Evolutionary conservation across 2,113 vertebrate species (phyloP).

Genomic region (Tringa solitaria): DNA sequence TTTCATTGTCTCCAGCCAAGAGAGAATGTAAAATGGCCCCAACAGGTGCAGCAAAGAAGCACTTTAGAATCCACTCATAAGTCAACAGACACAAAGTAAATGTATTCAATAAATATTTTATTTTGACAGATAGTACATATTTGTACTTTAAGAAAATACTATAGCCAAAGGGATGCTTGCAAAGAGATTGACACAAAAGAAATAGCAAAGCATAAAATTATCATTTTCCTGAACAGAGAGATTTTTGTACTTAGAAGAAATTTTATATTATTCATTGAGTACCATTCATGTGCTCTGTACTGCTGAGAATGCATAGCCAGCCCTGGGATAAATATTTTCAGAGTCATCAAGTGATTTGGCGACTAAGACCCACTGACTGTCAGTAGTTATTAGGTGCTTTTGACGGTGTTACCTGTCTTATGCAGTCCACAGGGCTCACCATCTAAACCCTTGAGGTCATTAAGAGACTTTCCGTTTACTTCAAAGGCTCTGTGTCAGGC

Average conservation of each 20-base stretch:
- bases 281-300: neutral
- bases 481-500: neutral
- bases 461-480: neutral
- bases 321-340: conserved; percentile 4
- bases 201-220: conserved; percentile 8
- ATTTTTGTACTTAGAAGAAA: neutral
- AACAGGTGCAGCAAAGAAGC: conserved; percentile 15
- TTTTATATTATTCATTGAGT: neutral
- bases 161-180: conserved; percentile 33
- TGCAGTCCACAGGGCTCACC: neutral
- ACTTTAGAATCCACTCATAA: neutral
- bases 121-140: conserved; percentile 44
- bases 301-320: neutral
- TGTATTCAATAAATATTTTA: conserved; percentile 58
- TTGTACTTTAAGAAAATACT: conserved; percentile 11
- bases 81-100: conserved; percentile 35
- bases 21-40: neutral
- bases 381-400: neutral
- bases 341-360: neutral
- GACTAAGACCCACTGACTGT: neutral
- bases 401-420: neutral
- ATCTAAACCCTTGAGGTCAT: neutral
- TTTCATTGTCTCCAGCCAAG: neutral
- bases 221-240: neutral
- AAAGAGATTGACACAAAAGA: neutral